phyloP scores from a whole-genome alignment of 1,140 invertebrate species.

The Monomorium pharaonis region DNA sequence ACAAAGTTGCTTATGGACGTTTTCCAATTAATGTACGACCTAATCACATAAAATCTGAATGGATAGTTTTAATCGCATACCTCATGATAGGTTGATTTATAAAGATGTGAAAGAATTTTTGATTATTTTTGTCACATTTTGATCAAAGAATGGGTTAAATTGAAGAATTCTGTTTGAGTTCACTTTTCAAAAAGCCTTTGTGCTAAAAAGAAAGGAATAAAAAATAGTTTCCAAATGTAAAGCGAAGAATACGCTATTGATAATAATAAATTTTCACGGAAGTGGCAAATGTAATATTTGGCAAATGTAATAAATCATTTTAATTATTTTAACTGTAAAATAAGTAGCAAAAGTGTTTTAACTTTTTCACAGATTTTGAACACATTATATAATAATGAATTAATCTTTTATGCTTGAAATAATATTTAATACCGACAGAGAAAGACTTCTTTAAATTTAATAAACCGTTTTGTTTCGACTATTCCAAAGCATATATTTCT shows the following conservation, averaged over 20 bases:
- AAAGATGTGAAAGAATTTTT: neutral
- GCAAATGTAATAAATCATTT: too few relatives aligned
- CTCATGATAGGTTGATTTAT: neutral
- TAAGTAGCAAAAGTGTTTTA: neutral
- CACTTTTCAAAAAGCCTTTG: neutral
- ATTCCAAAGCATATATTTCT: too few relatives aligned
- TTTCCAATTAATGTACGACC: neutral
- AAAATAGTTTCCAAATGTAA: neutral
- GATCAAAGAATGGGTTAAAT: slow-evolving; percentile 26
- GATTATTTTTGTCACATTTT: slow-evolving; percentile 27
- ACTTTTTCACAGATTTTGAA: neutral
- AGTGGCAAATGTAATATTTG: neutral
- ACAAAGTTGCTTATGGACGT: neutral
- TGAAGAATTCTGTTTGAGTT: neutral
- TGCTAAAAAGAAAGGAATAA: neutral
- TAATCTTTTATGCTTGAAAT: slow-evolving; percentile 13
- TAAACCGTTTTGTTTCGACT: too few relatives aligned
- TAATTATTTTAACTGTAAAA: slow-evolving; percentile 7
- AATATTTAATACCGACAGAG: slow-evolving; percentile 24
- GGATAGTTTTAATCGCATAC: neutral
- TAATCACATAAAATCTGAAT: neutral
- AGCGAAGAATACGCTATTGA: neutral
- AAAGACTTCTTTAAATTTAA: too few relatives aligned
- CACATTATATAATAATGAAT: neutral
- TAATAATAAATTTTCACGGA: neutral